phyloP scores from a whole-genome alignment of 2,797 vertebrate genomes.

The Dallia pectoralis region DNA sequence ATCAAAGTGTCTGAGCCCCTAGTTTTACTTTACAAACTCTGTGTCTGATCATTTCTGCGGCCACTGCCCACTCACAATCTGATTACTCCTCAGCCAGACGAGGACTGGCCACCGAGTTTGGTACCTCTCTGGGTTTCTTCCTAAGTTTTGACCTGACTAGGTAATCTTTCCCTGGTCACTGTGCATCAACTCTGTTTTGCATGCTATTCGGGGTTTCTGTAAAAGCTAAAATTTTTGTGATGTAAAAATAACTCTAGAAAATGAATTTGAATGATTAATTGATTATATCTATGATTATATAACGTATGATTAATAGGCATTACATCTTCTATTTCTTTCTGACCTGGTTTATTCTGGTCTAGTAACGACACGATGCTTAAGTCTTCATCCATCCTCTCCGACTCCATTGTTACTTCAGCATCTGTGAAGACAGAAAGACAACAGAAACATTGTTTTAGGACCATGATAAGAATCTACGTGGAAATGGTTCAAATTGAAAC shows the following conservation, averaged over 20 bases:
- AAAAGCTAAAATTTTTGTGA: too few species aligned
- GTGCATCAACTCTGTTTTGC: too few species aligned
- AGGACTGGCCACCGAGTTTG: too few species aligned
- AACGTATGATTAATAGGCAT: not conserved
- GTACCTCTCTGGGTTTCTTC: too few species aligned
- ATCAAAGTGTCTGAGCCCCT: conserved; percentile 10
- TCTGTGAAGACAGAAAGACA: conserved; percentile 57
- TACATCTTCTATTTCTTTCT: not conserved
- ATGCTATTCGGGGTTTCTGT: too few species aligned
- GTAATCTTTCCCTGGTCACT: too few species aligned
- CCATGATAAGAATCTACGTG: not conserved
- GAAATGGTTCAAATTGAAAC: not conserved
- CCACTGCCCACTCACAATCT: too few species aligned
- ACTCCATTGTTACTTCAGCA: conserved; percentile 1
- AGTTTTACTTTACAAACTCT: not conserved
- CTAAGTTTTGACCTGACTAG: too few species aligned
- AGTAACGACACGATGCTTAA: not conserved
- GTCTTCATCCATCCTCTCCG: not conserved
- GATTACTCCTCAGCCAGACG: too few species aligned
- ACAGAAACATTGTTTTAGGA: conserved; percentile 22
- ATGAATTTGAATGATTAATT: too few species aligned
- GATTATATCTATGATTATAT: too few species aligned
- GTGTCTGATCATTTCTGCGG: not conserved
- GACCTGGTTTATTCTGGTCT: not conserved
- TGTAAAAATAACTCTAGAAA: too few species aligned